phyloP scores from a whole-genome alignment of 2,888 invertebrate species.

The Synanthedon myopaeformis region DNA sequence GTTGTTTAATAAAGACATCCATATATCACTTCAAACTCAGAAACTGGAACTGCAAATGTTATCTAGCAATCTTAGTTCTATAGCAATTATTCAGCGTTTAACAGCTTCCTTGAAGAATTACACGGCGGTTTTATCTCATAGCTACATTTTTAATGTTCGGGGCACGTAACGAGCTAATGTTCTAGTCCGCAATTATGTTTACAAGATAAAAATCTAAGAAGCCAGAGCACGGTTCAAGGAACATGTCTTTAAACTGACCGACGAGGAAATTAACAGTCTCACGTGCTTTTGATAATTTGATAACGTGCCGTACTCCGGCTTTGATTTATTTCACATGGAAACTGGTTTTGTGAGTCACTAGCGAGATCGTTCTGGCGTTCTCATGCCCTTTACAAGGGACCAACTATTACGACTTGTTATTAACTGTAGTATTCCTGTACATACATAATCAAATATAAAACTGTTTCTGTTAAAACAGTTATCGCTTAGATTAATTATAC shows the following conservation, averaged over 20 bases:
- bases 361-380: conserved; percentile 23
- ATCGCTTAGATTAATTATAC: conserved; percentile 3
- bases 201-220: conserved; percentile 43
- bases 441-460: background rate
- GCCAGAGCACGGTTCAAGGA: conserved; percentile 46
- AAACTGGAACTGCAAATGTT: no score
- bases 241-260: conserved; percentile 62
- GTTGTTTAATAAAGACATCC: no score
- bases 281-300: conserved; percentile 69
- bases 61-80: background rate
- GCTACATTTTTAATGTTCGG: conserved; percentile 18
- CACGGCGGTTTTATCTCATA: conserved; percentile 13
- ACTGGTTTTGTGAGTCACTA: conserved; percentile 47
- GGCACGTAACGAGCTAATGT: conserved; percentile 31
- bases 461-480: background rate
- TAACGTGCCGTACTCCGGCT: conserved; percentile 42
- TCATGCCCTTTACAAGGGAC: conserved; percentile 34
- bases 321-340: conserved; percentile 54
- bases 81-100: background rate
- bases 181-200: conserved; percentile 56
- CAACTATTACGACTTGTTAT: background rate
- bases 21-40: no score
- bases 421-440: background rate
- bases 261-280: conserved; percentile 57
- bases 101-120: background rate